phyloP scores from a whole-genome alignment of 2,888 invertebrate species.

The Tachina fera region DNA sequence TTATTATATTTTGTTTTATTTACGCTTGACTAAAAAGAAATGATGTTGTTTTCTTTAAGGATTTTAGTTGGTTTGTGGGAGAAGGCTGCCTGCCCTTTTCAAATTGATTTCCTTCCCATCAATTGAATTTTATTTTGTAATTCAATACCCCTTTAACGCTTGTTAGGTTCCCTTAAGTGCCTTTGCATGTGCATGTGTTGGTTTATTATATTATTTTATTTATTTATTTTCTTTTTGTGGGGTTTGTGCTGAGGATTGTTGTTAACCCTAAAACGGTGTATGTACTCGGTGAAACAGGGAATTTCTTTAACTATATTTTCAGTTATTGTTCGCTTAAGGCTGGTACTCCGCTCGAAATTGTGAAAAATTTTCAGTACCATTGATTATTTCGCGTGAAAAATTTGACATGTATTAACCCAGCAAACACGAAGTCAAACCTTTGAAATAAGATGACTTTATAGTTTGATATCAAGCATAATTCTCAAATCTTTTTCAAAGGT shows the following conservation, averaged over 20 bases:
- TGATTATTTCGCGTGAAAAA: no score
- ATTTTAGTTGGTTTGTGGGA: conserved; percentile 19
- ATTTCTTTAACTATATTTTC: no score
- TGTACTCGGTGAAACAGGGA: no score
- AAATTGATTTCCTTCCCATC: conserved; percentile 41
- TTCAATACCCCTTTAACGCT: conserved; percentile 14
- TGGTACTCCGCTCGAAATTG: no score
- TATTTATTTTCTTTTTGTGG: neutral
- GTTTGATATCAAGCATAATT: no score
- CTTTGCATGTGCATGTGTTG: neutral
- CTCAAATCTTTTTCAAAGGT: no score
- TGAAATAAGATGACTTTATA: no score
- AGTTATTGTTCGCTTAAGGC: no score
- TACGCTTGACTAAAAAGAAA: conserved; percentile 13
- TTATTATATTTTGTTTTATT: neutral
- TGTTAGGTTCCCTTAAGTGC: neutral
- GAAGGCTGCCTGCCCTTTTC: neutral
- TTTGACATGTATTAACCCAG: no score
- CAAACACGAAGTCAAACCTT: no score
- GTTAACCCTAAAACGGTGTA: neutral
- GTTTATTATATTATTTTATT: neutral
- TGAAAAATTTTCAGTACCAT: no score
- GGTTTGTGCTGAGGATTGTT: conserved; percentile 1
- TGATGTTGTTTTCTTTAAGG: neutral
- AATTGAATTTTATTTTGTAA: conserved; percentile 30